A percentile compares a stretch with the other conserved stretches of the same genome.
Conservation (phyloP, 2,113 vertebrate species). For the Pachypanchax playfairii region DNA sequence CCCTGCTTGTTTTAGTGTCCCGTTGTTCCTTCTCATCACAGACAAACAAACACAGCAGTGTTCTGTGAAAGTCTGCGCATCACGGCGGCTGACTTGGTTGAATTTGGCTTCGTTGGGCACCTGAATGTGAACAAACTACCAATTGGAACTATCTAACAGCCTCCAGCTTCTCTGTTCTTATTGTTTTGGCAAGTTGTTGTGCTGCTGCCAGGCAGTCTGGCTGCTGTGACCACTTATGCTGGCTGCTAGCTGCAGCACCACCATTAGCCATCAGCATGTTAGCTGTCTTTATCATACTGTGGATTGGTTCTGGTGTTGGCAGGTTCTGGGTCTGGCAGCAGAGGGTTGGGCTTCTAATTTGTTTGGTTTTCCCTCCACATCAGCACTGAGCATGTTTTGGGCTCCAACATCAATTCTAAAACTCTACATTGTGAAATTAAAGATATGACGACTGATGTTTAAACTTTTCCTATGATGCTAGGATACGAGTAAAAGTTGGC, state of each 20-base stretch:
- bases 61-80: slow-evolving; percentile 26
- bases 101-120: slow-evolving; percentile 44
- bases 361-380: slow-evolving; percentile 23
- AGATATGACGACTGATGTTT: slow-evolving; percentile 2
- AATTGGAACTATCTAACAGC: slow-evolving; percentile 61
- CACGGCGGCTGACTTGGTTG: slow-evolving; percentile 30
- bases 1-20: slow-evolving; percentile 23
- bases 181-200: slow-evolving; percentile 38
- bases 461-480: slow-evolving; percentile 17
- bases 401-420: slow-evolving; percentile 29
- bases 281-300: slow-evolving; percentile 46
- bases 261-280: slow-evolving; percentile 45
- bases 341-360: slow-evolving; percentile 16
- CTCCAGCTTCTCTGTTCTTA: slow-evolving; percentile 47
- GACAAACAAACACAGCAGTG: slow-evolving; percentile 28
- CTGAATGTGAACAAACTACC: slow-evolving; percentile 47
- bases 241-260: slow-evolving; percentile 32
- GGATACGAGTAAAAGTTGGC: slow-evolving; percentile 1
- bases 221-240: slow-evolving; percentile 19
- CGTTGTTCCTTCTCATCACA: slow-evolving; percentile 27
- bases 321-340: slow-evolving; percentile 37
- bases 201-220: slow-evolving; percentile 55
- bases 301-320: slow-evolving; percentile 21
- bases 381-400: slow-evolving; percentile 7
- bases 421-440: slow-evolving; percentile 31